These are phyloP conservation scores for Passerina amoena DNA, from an alignment of 2,113 vertebrate genomes.

Conservation along the genomic window DNA sequence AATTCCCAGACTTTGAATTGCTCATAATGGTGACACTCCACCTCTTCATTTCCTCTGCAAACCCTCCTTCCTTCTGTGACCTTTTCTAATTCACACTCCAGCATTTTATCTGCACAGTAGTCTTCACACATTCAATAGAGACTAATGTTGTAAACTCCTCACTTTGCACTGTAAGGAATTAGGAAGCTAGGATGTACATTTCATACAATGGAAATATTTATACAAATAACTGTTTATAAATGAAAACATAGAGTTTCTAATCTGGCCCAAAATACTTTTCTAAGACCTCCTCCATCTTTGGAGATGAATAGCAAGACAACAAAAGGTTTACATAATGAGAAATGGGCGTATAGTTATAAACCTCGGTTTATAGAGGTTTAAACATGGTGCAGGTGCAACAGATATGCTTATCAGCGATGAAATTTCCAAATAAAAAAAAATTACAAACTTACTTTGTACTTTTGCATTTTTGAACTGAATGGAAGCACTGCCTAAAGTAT, in stretches of 20 bases:
- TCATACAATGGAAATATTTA: neutral
- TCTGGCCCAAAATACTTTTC: neutral
- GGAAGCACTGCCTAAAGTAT: neutral
- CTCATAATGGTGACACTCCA: neutral
- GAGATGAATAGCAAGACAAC: neutral
- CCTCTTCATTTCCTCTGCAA: neutral
- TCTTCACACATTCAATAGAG: neutral
- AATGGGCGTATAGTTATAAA: neutral
- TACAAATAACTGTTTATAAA: neutral
- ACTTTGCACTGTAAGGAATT: neutral
- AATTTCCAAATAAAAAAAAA: neutral
- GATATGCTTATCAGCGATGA: neutral
- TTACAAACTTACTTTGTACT: neutral
- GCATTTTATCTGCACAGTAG: neutral
- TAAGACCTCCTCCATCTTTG: neutral
- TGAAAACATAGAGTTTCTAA: neutral
- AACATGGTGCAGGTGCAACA: neutral
- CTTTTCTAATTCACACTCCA: neutral
- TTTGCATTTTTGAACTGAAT: neutral
- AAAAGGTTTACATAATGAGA: neutral
- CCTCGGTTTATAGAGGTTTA: neutral
- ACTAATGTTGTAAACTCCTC: neutral
- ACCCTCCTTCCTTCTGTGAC: neutral
- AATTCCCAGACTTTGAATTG: neutral
- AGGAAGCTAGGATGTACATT: neutral